phyloP scores from a whole-genome alignment of 2,113 vertebrate genomes.

The Ranitomeya variabilis region DNA sequence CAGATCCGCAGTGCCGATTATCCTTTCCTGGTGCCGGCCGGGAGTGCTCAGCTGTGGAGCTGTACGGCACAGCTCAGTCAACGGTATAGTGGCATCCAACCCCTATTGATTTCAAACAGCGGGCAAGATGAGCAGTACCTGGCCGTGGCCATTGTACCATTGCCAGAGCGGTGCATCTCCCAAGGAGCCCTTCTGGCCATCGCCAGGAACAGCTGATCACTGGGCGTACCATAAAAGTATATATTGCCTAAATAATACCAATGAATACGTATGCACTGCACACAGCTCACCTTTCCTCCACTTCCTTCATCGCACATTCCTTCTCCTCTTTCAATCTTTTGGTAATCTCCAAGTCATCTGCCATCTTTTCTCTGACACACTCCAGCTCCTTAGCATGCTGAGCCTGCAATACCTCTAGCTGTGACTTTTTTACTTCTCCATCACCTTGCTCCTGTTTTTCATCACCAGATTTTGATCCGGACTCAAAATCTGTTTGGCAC shows the following conservation, averaged over 20 bases:
- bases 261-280: background rate
- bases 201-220: too few relatives aligned
- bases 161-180: too few relatives aligned
- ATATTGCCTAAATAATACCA: background rate
- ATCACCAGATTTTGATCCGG: background rate
- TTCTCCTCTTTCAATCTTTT: constrained; percentile 70
- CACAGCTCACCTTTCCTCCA: constrained; percentile 74
- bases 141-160: too few relatives aligned
- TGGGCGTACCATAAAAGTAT: background rate
- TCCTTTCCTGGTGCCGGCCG: too few relatives aligned
- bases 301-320: constrained; percentile 68
- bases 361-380: constrained; percentile 65
- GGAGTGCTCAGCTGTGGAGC: too few relatives aligned
- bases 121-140: too few relatives aligned
- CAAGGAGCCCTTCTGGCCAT: too few relatives aligned
- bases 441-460: background rate
- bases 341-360: constrained; percentile 66
- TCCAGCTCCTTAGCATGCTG: constrained; percentile 68
- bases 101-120: too few relatives aligned
- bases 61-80: too few relatives aligned
- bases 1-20: too few relatives aligned
- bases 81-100: too few relatives aligned
- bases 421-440: background rate
- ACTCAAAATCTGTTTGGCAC: constrained; percentile 29
- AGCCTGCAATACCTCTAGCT: constrained; percentile 57